Conservation (phyloP, 2,888 invertebrate genomes). For the Ormyrus pomaceus region DNA sequence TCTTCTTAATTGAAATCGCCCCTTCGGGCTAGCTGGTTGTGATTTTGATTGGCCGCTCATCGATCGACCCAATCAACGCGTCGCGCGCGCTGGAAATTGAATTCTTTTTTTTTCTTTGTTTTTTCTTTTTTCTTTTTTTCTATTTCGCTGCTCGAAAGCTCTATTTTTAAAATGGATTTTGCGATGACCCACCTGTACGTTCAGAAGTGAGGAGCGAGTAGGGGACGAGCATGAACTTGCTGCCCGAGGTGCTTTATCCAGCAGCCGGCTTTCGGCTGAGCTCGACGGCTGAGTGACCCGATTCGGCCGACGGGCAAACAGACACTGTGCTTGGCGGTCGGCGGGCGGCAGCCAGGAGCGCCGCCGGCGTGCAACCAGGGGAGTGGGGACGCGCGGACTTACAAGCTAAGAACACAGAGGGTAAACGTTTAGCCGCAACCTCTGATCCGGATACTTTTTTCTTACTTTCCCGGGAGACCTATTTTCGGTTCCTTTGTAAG, state of each 20-base stretch:
- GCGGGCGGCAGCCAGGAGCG: neutral
- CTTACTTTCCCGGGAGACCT: too few species aligned
- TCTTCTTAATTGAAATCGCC: constrained; percentile 51
- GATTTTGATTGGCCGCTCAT: constrained; percentile 41
- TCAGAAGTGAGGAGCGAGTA: too few species aligned
- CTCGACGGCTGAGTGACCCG: constrained; percentile 15
- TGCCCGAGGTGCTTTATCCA: too few species aligned
- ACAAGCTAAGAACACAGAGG: too few species aligned
- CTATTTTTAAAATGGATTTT: too few species aligned
- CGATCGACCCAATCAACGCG: constrained; percentile 46
- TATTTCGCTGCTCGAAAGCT: too few species aligned
- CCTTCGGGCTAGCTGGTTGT: neutral
- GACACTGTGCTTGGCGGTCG: constrained; percentile 18
- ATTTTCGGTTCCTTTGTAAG: too few species aligned
- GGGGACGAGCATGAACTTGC: too few species aligned
- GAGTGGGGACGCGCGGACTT: neutral
- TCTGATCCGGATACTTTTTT: too few species aligned
- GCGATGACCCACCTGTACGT: too few species aligned
- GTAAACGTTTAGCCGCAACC: too few species aligned
- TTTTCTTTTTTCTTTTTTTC: too few species aligned
- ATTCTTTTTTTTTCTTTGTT: constrained; percentile 4
- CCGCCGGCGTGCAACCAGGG: neutral
- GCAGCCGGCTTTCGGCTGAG: constrained; percentile 23
- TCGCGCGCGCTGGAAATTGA: constrained; percentile 26
- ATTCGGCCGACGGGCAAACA: constrained; percentile 7